Base-by-base conservation (phyloP, 2,113 vertebrate species). In the Conger conger region DNA sequence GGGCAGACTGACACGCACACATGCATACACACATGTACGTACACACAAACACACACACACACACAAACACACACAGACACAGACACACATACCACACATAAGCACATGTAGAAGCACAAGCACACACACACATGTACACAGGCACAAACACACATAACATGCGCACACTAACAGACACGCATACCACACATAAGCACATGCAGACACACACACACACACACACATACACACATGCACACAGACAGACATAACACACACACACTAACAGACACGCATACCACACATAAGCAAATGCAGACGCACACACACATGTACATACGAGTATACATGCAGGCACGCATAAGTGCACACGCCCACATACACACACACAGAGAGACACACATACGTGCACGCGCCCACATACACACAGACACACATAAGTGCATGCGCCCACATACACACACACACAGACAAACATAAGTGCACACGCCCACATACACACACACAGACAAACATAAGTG, bases 111-210 rank as follows among this genome's bases (percentile, higher is more conserved):
- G n/a, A n/a, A n/a, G n/a, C 57, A 60, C 57, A 60, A 3, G 8
- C 57, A 60, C 57, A 4, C 57, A 60, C 57, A 60, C 57, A 23
- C 57, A 60, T 20, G 27, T 1, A 60, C 57, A 23, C 57, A 60
- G 3, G 8, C 20, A 27, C 57, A 23, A 4, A 23, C 50, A 1
- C 1, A 1, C 50, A 53, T 16, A n/a, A 53, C 50, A 53, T 16
- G 16, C 50, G 16, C 50, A 53, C 37, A 9, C 73, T 76, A 54
- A 80, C 80, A 89, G 85, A 88, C 84, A 80, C 85, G 84, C 40
- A 53, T 3, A 1, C 53, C 79, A 16, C 92, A 93, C 91, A 98
- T n/a, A n/a, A n/a, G n/a, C n/a, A n/a, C n/a, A n/a, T n/a, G n/a
- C n/a, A n/a, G n/a, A n/a, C 36, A 42, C 57, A 60, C 57, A 60